Base-by-base conservation (phyloP, 2,797 vertebrate species). In the Nyctalus aviator region DNA sequence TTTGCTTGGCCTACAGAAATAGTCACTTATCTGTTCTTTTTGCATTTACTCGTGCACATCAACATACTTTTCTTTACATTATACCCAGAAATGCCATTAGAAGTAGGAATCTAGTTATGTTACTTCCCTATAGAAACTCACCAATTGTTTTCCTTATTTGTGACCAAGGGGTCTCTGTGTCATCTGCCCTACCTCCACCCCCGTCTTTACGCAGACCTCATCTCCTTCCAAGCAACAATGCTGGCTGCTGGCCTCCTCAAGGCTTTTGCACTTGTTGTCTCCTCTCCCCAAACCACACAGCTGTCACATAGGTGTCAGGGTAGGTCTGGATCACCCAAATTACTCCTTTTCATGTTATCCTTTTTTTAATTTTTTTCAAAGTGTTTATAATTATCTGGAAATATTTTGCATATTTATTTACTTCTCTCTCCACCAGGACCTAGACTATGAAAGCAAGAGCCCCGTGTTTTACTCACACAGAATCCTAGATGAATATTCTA, bases 181-280 rank as follows among this genome's bases (percentile, higher is more conserved):
- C 17, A 69, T 23, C n/a, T 55, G 35, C 6, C 0, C 10, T 1
- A 0, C 21, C 50, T 18, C 53, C 8, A 21, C 8, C 21, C 15
- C 4, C 0, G 2, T 59, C 41, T 68, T 25, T 21, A 2, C 72
- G 77, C 59, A 69, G 35, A 66, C 59, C 35, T 18, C 32, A 84
- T 46, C n/a, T 48, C 23, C 62, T 25, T 2, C 23, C 48, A 35
- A 3, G 2, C 53, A 66, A 59, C 27, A 4, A 1, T 15, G 6
- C 23, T 48, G n/a, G 23, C 9, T 15, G 6, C 23, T 48, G n/a
- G n/a, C 9, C 37, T 64, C 13, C 20, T 30, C 13, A 4, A 78
- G 76, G 21, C 46, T 21, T 66, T 82, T 66, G 69, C 25, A 44
- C 44, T n/a, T 32, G 57, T 21, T 76, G 32, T 73, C 15, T 44